phyloP scores from a whole-genome alignment of 2,888 invertebrate genomes.

The Melanostoma scalare region DNA sequence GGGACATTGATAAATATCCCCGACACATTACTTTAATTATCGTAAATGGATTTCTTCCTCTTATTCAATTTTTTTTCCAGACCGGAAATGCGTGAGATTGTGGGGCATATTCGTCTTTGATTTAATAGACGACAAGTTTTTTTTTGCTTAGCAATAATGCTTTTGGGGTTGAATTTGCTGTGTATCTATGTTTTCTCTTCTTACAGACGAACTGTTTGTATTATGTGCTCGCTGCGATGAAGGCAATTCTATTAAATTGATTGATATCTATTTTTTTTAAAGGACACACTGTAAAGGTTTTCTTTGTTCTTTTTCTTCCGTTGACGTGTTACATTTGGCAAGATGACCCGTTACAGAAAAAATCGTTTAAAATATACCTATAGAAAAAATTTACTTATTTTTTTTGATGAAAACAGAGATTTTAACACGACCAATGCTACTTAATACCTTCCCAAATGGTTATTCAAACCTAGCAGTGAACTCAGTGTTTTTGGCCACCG shows the following conservation, averaged over 20 bases:
- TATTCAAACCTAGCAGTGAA: too few species aligned
- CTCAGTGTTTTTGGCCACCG: too few species aligned
- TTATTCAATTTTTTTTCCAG: slow-evolving; percentile 10
- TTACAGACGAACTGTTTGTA: background rate
- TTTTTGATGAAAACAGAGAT: too few species aligned
- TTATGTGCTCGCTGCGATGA: background rate
- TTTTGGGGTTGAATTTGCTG: slow-evolving; percentile 17
- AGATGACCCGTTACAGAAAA: too few species aligned
- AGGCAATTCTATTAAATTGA: slow-evolving; percentile 29
- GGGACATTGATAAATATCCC: slow-evolving; percentile 63
- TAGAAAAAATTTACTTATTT: too few species aligned
- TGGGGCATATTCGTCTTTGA: slow-evolving; percentile 52
- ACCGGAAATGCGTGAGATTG: slow-evolving; percentile 9
- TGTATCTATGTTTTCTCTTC: background rate
- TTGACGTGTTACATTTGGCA: too few species aligned
- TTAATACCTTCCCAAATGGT: too few species aligned
- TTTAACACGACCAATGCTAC: too few species aligned
- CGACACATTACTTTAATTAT: slow-evolving; percentile 72
- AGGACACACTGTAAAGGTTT: slow-evolving; percentile 54
- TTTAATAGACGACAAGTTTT: slow-evolving; percentile 33
- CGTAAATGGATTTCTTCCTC: slow-evolving; percentile 66
- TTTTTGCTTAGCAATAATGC: background rate
- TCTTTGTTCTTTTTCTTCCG: background rate
- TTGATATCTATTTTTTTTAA: slow-evolving; percentile 14
- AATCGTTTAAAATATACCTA: too few species aligned